Base-by-base conservation (phyloP, 2,888 invertebrate species). In the Caenorhabditis sp. region DNA sequence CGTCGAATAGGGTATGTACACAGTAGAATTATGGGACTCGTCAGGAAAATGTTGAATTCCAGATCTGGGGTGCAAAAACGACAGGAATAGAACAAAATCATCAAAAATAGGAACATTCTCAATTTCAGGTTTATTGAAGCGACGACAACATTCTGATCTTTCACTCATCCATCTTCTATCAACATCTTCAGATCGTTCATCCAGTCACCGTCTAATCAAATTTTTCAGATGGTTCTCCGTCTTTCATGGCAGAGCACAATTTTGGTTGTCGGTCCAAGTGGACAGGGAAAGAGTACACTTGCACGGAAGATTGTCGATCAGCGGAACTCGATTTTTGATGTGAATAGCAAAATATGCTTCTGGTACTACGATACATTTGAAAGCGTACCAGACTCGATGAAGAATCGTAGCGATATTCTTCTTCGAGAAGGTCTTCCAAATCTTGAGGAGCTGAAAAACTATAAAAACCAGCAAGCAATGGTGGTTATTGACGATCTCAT, bases 301-400 rank as follows among this genome's bases (percentile, higher is more conserved):
- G 61, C 61, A 19, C 41, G 61, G 2, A 2, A 41, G 4, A 61
- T 61, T 41, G 41, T 61, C 16, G 61, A 61, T 1, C 3, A 61
- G 4, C 5, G 61, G 5, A 61, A 61, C 41, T 12, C 4, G 22
- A 61, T 61, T 10, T 61, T 61, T 14, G 41, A 61, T 19, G 68
- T 49, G 2, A 16, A 68, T 12, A 68, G 68, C 22, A 35, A 35
- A 68, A 7, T 68, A 0, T 54, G 51, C n/a, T 68, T 54, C 28
- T 68, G 68, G 68, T 68, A 68, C 22, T 68, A 68, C 16, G 68
- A 68, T 16, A 51, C 68, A 7, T 68, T 68, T 10, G 68, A 68
- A 54, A 68, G 56, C 41, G 69, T 69, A 0, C 69, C 69, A 0
- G 69, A 69, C 26, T 56, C 68, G 5, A 24, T 69, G 35, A 69